Percentiles rank a stretch among this genome's conserved stretches.
Conservation (phyloP, 2,888 invertebrate species). For the Suillia variegata region DNA sequence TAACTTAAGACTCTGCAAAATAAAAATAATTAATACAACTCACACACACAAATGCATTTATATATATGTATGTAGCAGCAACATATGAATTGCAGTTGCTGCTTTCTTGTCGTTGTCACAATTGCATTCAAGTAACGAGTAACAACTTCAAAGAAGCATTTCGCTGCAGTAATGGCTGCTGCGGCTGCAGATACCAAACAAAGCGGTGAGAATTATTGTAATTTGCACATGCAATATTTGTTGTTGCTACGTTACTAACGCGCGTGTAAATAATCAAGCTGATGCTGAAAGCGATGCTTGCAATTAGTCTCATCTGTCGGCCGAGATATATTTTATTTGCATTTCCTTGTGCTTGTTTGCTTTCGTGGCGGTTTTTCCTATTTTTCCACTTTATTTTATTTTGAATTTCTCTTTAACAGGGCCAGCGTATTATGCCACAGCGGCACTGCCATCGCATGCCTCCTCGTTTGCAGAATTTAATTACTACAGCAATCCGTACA, state of each 20-base stretch:
- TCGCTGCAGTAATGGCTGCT: too few species aligned
- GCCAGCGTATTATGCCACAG: constrained; percentile 40
- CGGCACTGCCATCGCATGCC: constrained; percentile 42
- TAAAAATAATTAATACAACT: too few species aligned
- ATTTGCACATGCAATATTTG: neutral
- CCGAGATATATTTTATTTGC: neutral
- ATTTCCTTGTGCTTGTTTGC: neutral
- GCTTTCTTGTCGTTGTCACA: too few species aligned
- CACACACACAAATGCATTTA: too few species aligned
- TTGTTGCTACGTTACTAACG: neutral
- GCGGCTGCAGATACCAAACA: too few species aligned
- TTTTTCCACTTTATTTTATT: neutral
- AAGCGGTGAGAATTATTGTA: constrained; percentile 1
- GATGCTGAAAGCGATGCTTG: neutral
- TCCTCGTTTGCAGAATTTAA: constrained; percentile 50
- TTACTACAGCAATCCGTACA: constrained; percentile 50
- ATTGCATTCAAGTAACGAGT: too few species aligned
- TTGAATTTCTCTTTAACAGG: constrained; percentile 3
- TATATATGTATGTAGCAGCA: too few species aligned
- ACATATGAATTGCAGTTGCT: too few species aligned
- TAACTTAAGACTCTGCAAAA: too few species aligned
- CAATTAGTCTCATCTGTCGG: neutral
- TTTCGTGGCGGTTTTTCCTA: too few species aligned
- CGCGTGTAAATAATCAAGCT: too few species aligned
- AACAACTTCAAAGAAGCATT: too few species aligned